Percentiles rank a stretch among this genome's conserved stretches.
Conservation (phyloP, 2,888 invertebrate species). For the Tethea ocularis region DNA sequence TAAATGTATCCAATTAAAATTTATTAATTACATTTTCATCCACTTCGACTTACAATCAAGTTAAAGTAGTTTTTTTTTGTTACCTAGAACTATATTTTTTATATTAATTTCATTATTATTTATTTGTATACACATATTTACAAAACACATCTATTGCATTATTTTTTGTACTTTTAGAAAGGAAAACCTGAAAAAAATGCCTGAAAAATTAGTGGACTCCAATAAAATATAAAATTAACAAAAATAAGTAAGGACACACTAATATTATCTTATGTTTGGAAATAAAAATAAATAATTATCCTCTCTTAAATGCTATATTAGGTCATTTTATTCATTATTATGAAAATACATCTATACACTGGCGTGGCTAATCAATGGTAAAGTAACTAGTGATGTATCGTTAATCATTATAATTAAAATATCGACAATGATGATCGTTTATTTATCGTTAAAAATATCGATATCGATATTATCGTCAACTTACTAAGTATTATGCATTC, state of each 20-base stretch:
- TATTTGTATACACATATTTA: slow-evolving; percentile 79
- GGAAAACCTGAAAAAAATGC: slow-evolving; percentile 26
- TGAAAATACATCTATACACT: slow-evolving; percentile 51
- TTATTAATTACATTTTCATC: slow-evolving; percentile 61
- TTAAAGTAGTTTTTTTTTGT: slow-evolving; percentile 41
- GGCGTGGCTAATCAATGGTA: slow-evolving; percentile 53
- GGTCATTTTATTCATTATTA: slow-evolving; percentile 17
- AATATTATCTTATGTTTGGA: slow-evolving; percentile 28
- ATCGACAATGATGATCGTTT: slow-evolving; percentile 29
- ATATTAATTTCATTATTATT: slow-evolving; percentile 60
- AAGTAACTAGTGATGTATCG: slow-evolving; percentile 46
- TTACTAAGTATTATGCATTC: slow-evolving; percentile 59
- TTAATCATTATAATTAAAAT: slow-evolving; percentile 29
- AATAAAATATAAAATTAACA: slow-evolving; percentile 34
- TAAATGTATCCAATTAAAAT: slow-evolving; percentile 46
- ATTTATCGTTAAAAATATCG: slow-evolving; percentile 29
- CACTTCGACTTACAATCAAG: slow-evolving; percentile 55
- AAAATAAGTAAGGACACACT: slow-evolving; percentile 11
- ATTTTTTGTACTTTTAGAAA: slow-evolving; percentile 35
- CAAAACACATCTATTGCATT: slow-evolving; percentile 69
- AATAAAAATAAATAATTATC: slow-evolving; percentile 55
- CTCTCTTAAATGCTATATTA: slow-evolving; percentile 25
- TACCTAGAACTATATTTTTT: slow-evolving; percentile 41
- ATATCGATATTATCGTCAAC: slow-evolving; percentile 19
- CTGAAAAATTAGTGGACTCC: slow-evolving; percentile 23